Conservation (phyloP, 1,140 invertebrate species). For the Aricia agestis region DNA sequence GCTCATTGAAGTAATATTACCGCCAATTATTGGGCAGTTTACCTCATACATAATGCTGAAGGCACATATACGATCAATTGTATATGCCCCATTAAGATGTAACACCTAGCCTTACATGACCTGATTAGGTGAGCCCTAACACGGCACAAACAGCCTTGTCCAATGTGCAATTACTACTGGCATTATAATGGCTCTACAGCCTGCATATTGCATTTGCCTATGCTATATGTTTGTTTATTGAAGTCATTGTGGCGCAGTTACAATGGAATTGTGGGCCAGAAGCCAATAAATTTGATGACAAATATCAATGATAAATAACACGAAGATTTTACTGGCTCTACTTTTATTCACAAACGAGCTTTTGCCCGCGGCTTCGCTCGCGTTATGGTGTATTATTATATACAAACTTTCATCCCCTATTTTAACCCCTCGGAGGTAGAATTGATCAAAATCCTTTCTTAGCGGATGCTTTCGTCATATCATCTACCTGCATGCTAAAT, state of each 20-base stretch:
- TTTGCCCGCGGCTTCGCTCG: no score
- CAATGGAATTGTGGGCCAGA: constrained; percentile 2
- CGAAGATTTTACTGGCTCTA: background rate
- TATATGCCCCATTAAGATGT: constrained; percentile 7
- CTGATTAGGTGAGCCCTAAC: constrained; percentile 11
- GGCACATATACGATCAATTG: constrained; percentile 2
- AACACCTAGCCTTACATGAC: constrained; percentile 6
- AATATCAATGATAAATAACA: background rate
- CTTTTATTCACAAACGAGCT: no score
- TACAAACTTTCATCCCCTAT: no score
- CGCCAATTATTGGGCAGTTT: background rate
- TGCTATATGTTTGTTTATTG: constrained; percentile 15
- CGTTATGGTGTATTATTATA: no score
- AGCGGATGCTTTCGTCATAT: no score
- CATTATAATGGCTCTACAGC: constrained; percentile 13
- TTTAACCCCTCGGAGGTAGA: no score
- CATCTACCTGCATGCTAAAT: no score
- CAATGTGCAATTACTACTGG: constrained; percentile 11
- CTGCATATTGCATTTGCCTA: constrained; percentile 13
- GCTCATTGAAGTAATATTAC: background rate
- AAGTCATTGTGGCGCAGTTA: constrained; percentile 8
- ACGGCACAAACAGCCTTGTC: constrained; percentile 8
- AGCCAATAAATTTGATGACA: background rate
- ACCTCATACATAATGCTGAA: background rate
- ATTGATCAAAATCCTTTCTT: no score